Evolutionary conservation across 2,113 vertebrate genomes (phyloP), one percentile per base, ranked within the genome.

Genomic region (Hippocampus comes): DNA sequence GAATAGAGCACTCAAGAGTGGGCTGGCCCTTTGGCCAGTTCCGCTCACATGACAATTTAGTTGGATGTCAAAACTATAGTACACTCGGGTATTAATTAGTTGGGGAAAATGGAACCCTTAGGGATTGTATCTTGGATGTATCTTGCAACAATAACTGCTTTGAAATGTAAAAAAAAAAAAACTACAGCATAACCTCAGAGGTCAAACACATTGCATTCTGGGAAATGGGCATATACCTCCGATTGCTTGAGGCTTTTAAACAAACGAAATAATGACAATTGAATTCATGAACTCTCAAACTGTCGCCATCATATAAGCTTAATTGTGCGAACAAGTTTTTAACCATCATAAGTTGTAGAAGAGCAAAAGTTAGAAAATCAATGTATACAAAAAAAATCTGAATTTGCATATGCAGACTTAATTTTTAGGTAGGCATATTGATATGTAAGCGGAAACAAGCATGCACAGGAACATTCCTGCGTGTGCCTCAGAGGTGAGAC

Each of bases 1-100:
- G 75, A 59, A 81, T 73, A 68, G 74, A 63, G 27, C 66, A 71
- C 68, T 51, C 68, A 79, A 70, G 78, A 74, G 79, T 70, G 68
- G 71, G 78, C 79, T 72, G 27, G 27, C 27, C 20, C 59, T 61
- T 61, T 30, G 17, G 27, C 15, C 59, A 30, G 27, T 61, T 61
- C 27, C 15, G 17, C 59, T 34, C 59, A 34, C 27, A 61, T 34
- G 59, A 34, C 15, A 61, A 61, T 61, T 34, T 34, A 20, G 59
- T 61, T 61, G 59, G 27, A 17, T 60, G 56, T 23, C 56, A 30
- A 27, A 59, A 59, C 25, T 59, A 27, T 15, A 17, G 15, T 9
- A 34, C 34, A 38, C 34, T 38, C 34, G 25, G 8, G 15, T 30
- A 17, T 15, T 60, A 18, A 60, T 30, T 27, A 60, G 59, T 17